phyloP scores from a whole-genome alignment of 2,888 invertebrate species.

The Drosophila kuntzei region DNA sequence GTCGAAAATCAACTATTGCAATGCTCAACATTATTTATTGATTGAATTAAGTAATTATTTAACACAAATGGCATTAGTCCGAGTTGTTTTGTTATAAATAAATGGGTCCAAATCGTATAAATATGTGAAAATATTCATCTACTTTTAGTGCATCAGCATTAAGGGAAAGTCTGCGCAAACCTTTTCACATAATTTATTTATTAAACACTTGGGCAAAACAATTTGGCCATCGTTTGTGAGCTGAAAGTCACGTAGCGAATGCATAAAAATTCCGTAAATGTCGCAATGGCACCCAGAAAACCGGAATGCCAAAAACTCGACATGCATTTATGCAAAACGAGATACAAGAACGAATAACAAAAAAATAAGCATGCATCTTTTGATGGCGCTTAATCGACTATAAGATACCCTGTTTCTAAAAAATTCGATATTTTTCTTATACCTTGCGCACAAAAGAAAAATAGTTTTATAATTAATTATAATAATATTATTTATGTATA shows the following conservation, averaged over 20 bases:
- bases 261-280: slow-evolving; percentile 73
- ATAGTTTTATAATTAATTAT: too few species aligned
- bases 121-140: slow-evolving; percentile 16
- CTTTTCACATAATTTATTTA: slow-evolving; percentile 65
- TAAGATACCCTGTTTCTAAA: background rate
- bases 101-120: slow-evolving; percentile 1
- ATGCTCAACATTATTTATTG: background rate
- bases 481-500: too few species aligned
- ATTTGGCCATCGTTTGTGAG: slow-evolving; percentile 46
- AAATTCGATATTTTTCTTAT: too few species aligned
- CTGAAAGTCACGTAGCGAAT: slow-evolving; percentile 69
- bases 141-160: slow-evolving; percentile 12
- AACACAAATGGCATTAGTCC: background rate
- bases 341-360: slow-evolving; percentile 34
- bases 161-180: slow-evolving; percentile 34
- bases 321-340: slow-evolving; percentile 75
- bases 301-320: slow-evolving; percentile 48
- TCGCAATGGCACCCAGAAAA: slow-evolving; percentile 50
- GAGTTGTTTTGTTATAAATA: background rate
- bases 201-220: slow-evolving; percentile 62
- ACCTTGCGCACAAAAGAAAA: too few species aligned
- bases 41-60: slow-evolving; percentile 1
- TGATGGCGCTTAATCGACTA: background rate
- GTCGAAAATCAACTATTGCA: background rate
- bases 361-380: slow-evolving; percentile 1